Evolutionary conservation across 2,888 invertebrate genomes (phyloP).

Genomic region (Escarpia spicata): DNA sequence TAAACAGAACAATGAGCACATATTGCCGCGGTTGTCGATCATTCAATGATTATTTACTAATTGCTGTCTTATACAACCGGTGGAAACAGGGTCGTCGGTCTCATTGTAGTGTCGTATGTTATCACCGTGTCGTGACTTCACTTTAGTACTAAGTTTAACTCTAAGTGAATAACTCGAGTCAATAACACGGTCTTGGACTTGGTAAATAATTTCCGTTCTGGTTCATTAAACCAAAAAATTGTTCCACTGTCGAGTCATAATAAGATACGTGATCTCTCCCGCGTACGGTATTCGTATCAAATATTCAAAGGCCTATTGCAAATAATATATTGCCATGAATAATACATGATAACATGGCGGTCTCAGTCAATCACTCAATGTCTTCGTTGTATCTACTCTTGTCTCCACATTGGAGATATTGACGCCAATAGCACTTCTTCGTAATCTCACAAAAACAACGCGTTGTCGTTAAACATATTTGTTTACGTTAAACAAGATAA

Average conservation of each 20-base stretch:
- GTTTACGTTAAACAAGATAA: too few relatives aligned
- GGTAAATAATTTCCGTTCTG: background rate
- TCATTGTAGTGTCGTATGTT: background rate
- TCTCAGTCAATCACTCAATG: background rate
- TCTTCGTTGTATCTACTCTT: background rate
- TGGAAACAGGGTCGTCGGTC: background rate
- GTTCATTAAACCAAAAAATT: background rate
- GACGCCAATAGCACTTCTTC: too few relatives aligned
- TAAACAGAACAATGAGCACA: background rate
- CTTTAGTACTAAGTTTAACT: background rate
- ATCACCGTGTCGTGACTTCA: background rate
- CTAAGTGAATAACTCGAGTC: background rate
- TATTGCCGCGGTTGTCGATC: background rate
- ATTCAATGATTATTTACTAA: background rate
- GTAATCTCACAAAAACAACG: too few relatives aligned
- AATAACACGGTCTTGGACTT: background rate
- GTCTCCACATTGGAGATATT: background rate
- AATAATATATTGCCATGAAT: background rate
- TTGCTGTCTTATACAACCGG: background rate
- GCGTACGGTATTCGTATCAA: background rate
- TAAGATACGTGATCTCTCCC: background rate
- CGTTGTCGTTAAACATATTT: too few relatives aligned
- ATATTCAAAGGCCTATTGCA: background rate
- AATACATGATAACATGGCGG: background rate
- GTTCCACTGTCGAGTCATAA: background rate